These are phyloP conservation scores for Hipparchia semele DNA, from an alignment of 2,888 invertebrate species.

Conservation along the genomic window DNA sequence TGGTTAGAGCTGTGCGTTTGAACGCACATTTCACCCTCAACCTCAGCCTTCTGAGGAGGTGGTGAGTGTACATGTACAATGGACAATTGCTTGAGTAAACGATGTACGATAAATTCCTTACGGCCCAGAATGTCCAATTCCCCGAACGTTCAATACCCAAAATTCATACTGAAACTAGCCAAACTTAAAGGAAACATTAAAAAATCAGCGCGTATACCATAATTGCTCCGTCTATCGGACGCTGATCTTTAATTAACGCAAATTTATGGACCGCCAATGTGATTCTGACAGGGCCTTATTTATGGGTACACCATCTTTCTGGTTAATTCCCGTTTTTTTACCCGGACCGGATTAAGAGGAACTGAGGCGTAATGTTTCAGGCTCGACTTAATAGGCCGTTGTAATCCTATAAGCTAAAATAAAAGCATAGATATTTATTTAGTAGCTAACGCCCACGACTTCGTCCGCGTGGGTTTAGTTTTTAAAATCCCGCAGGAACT, in stretches of 20 bases:
- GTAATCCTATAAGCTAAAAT: conserved; percentile 15
- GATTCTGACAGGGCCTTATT: conserved; percentile 43
- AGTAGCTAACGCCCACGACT: no score
- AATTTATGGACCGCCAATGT: conserved; percentile 51
- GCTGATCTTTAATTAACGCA: conserved; percentile 46
- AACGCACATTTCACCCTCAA: no score
- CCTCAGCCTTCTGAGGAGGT: no score
- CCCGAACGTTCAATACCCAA: no score
- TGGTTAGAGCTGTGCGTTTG: no score
- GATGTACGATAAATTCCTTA: no score
- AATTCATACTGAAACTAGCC: neutral
- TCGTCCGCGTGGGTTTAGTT: no score
- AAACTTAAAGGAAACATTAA: conserved; percentile 18
- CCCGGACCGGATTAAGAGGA: conserved; percentile 2
- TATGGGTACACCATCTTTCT: conserved; percentile 30
- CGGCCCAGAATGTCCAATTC: no score
- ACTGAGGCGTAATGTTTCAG: conserved; percentile 16
- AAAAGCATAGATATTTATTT: neutral
- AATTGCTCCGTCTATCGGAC: conserved; percentile 40
- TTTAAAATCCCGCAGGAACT: no score
- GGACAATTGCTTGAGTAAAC: no score
- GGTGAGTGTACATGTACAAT: no score
- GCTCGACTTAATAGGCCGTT: conserved; percentile 6
- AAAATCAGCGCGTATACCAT: conserved; percentile 30
- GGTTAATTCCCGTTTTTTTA: conserved; percentile 10